Percentiles rank a stretch among this genome's conserved stretches.
Conservation (phyloP, 2,888 invertebrate species). For the Drosophila pseudotalamancana region DNA sequence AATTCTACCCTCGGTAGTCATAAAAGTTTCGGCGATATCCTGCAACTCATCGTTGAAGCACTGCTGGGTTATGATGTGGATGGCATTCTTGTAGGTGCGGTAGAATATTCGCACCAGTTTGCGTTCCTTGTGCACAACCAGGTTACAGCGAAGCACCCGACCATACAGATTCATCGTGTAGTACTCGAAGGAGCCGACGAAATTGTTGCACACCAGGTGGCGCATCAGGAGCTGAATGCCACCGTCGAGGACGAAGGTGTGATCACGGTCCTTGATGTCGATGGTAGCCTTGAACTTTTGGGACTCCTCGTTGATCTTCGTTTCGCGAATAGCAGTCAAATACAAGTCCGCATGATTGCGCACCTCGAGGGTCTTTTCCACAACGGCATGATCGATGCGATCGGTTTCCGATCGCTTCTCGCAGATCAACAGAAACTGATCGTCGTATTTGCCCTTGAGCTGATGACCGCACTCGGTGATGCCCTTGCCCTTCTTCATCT, state of each 20-base stretch:
- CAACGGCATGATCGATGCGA: slow-evolving; percentile 70
- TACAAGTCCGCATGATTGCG: slow-evolving; percentile 66
- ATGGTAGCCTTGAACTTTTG: slow-evolving; percentile 76
- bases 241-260: slow-evolving; percentile 78
- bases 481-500: slow-evolving; percentile 71
- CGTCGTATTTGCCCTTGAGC: slow-evolving; percentile 76
- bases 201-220: slow-evolving; percentile 73
- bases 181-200: slow-evolving; percentile 70
- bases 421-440: slow-evolving; percentile 72
- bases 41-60: slow-evolving; percentile 76
- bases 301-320: slow-evolving; percentile 72
- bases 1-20: slow-evolving; percentile 70
- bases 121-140: slow-evolving; percentile 64
- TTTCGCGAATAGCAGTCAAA: slow-evolving; percentile 71
- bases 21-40: slow-evolving; percentile 78
- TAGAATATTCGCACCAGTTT: slow-evolving; percentile 75
- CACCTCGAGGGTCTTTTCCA: slow-evolving; percentile 74
- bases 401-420: slow-evolving; percentile 80
- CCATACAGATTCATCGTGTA: slow-evolving; percentile 80
- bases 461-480: slow-evolving; percentile 71
- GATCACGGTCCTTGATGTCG: slow-evolving; percentile 76
- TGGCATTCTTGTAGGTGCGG: slow-evolving; percentile 66
- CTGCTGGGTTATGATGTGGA: slow-evolving; percentile 73
- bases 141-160: slow-evolving; percentile 68
- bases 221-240: slow-evolving; percentile 80